Evolutionary conservation across 2,888 invertebrate species (phyloP).

Genomic region (Drosophila niveifrons): DNA sequence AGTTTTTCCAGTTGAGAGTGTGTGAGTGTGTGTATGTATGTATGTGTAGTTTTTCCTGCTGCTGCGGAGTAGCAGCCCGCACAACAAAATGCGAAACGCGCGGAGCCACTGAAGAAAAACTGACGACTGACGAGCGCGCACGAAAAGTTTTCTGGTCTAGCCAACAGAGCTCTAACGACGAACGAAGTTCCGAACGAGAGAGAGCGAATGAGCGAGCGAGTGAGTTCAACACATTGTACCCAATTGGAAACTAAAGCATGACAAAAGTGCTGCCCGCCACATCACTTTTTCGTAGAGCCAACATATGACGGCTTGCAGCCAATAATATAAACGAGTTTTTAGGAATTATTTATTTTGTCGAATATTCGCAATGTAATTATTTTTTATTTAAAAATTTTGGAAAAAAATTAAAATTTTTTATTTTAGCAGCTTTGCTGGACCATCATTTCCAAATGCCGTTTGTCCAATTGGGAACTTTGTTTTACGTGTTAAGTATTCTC

Average conservation of each 20-base stretch:
- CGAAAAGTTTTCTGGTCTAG: slow-evolving; percentile 68
- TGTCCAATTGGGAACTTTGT: slow-evolving; percentile 41
- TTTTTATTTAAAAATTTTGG: background rate
- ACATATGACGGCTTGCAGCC: background rate
- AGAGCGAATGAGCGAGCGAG: slow-evolving; percentile 49
- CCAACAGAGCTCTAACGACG: slow-evolving; percentile 34
- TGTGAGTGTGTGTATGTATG: slow-evolving; percentile 56
- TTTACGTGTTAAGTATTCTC: slow-evolving; percentile 14
- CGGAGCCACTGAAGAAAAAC: slow-evolving; percentile 82
- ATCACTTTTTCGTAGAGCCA: slow-evolving; percentile 7
- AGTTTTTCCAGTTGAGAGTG: slow-evolving; percentile 69
- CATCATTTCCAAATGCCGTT: background rate
- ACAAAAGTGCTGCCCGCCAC: slow-evolving; percentile 18
- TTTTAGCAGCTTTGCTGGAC: background rate
- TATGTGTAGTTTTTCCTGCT: slow-evolving; percentile 73
- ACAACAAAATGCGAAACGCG: slow-evolving; percentile 80
- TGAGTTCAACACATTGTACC: slow-evolving; percentile 62
- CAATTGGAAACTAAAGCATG: slow-evolving; percentile 32
- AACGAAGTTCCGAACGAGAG: slow-evolving; percentile 63
- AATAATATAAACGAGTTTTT: background rate
- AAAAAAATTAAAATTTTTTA: background rate
- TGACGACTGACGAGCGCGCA: slow-evolving; percentile 74
- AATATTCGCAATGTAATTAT: background rate
- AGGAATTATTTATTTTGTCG: background rate
- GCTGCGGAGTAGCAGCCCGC: slow-evolving; percentile 80